Conservation (phyloP, 2,797 vertebrate species). For the Poeciliopsis infans region DNA sequence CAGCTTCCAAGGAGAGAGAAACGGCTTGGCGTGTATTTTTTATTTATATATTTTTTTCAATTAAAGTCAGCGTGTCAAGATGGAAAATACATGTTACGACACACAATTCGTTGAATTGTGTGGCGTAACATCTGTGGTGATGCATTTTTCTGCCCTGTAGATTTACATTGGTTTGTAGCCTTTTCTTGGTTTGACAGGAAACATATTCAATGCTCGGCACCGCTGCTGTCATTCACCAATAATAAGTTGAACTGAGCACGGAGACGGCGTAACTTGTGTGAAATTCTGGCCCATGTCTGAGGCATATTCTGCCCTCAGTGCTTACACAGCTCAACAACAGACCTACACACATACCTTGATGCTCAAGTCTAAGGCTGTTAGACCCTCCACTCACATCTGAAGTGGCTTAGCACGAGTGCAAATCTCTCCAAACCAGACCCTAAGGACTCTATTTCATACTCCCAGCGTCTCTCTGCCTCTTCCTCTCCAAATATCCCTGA, state of each 20-base stretch:
- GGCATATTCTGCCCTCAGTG: constrained; percentile 68
- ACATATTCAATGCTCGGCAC: constrained; percentile 13
- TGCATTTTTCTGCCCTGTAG: constrained; percentile 15
- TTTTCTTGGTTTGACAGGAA: constrained; percentile 39
- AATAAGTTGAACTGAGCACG: constrained; percentile 65
- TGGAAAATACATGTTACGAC: constrained; percentile 6
- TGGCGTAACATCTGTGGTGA: constrained; percentile 17
- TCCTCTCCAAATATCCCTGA: constrained; percentile 79
- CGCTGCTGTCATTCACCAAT: constrained; percentile 41
- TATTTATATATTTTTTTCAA: constrained; percentile 46
- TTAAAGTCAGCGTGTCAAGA: constrained; percentile 49
- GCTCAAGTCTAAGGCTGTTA: constrained; percentile 78
- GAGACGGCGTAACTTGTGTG: constrained; percentile 65
- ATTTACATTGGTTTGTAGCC: constrained; percentile 28
- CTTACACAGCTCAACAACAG: constrained; percentile 79
- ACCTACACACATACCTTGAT: constrained; percentile 79
- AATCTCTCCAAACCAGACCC: constrained; percentile 81
- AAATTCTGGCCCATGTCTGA: constrained; percentile 67
- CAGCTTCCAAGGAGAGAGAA: constrained; percentile 49
- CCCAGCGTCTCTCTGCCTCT: constrained; percentile 67
- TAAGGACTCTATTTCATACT: constrained; percentile 81
- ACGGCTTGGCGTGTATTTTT: neutral
- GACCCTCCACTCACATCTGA: constrained; percentile 79
- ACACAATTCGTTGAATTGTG: neutral
- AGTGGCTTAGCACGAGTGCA: constrained; percentile 80